Base-by-base conservation (phyloP, 2,888 invertebrate species). In the Julus scandinavius region DNA sequence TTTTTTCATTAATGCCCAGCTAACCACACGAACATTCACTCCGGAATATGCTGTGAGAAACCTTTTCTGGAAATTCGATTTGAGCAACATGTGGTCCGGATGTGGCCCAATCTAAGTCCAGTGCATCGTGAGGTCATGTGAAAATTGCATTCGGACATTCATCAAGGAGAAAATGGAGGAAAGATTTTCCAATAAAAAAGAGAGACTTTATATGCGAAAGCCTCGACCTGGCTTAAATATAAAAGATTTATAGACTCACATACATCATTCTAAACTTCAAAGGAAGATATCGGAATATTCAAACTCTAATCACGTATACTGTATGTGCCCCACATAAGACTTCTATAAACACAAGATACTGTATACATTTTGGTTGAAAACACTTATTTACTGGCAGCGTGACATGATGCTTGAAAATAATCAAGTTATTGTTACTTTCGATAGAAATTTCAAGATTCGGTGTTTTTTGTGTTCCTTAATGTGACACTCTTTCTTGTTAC, bases 21-120 rank as follows among this genome's bases (percentile, higher is more conserved):
- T 63, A 85, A 85, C 85, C 85, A 20, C 85, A 85, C 45, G 4
- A 45, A 11, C 45, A 45, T 40, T 85, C 40, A 40, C 40, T 85
- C 85, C 20, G 85, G 40, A 40, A n/a, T 85, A 40, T 40, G 85
- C 9, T 20, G 40, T 85, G 40, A 85, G 85, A 7, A 85, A 40
- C 85, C 85, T 85, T 17, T 38, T 4, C 29, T 40, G 40, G 13
- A 40, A 85, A 85, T 85, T 85, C 45, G 41, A 85, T 85, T 85
- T 85, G 40, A 85, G 40, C 85, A 85, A 85, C 85, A 85, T 85
- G 85, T 85, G 85, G 85, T 85, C 85, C 85, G 85, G 85, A 85
- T 85, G 85, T 11, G n/a, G 20, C 63, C n/a, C 63, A 63, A 63
- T 63, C 63, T 20, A 20, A 20, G 63, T 20, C 63, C 63, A 63